A percentile compares a stretch with the other conserved stretches of the same genome.
Conservation (phyloP, 2,797 vertebrate species). For the Bufotes viridis region DNA sequence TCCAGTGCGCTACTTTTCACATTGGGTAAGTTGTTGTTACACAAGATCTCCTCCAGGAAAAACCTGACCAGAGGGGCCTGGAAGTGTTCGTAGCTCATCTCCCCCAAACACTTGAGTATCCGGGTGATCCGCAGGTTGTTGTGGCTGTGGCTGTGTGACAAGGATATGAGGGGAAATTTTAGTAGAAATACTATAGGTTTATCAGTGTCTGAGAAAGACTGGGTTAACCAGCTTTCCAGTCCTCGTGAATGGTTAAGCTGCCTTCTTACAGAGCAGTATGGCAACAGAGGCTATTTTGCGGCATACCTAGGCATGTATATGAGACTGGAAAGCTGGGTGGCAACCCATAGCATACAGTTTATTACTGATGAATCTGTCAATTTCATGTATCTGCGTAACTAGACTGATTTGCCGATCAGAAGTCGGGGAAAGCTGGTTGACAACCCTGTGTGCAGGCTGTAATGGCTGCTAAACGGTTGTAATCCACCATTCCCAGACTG, state of each 20-base stretch:
- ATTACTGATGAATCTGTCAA: no score
- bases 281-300: background rate
- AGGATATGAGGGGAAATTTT: background rate
- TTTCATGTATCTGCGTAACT: background rate
- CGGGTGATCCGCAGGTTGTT: conserved; percentile 96
- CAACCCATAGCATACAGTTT: background rate
- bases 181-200: background rate
- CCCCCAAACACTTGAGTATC: conserved; percentile 95
- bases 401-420: background rate
- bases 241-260: background rate
- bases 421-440: background rate
- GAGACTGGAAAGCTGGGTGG: background rate
- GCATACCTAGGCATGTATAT: background rate
- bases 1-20: conserved; percentile 91
- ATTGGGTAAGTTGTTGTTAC: conserved; percentile 78
- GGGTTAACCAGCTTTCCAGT: background rate
- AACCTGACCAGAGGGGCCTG: conserved; percentile 90
- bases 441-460: background rate
- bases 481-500: background rate
- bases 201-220: background rate
- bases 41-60: conserved; percentile 92
- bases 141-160: conserved; percentile 84
- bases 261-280: background rate
- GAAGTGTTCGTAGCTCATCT: conserved; percentile 86
- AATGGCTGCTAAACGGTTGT: background rate